Conservation (phyloP, 2,797 vertebrate species). For the Galago senegalensis region DNA sequence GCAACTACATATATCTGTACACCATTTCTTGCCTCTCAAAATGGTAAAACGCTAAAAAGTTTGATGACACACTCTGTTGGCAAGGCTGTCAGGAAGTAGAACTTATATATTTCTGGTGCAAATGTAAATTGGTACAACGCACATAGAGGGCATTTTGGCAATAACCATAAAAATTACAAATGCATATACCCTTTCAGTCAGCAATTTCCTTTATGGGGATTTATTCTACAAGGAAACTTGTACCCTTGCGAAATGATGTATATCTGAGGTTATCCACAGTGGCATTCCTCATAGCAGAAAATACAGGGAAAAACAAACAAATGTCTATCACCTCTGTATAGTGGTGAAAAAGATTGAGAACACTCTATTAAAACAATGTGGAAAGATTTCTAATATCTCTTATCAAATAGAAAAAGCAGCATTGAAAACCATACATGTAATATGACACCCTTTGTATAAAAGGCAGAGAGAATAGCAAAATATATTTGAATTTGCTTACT, state of each 20-base stretch:
- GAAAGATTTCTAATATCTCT: background rate
- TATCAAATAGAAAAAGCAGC: background rate
- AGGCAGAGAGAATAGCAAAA: background rate
- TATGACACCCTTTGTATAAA: background rate
- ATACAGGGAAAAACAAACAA: background rate
- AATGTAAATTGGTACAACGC: constrained; percentile 26
- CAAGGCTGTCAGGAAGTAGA: background rate
- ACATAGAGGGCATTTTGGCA: constrained; percentile 6
- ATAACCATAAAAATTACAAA: constrained; percentile 57
- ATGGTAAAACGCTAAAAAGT: constrained; percentile 24
- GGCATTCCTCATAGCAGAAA: constrained; percentile 3
- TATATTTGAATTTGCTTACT: background rate
- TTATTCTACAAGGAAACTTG: constrained; percentile 44
- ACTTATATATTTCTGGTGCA: background rate
- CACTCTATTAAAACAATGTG: background rate
- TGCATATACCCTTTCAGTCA: background rate
- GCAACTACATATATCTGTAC: background rate
- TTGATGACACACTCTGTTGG: background rate
- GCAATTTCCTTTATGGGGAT: constrained; percentile 26
- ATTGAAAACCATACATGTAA: background rate
- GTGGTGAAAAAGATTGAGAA: background rate
- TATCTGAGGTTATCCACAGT: background rate
- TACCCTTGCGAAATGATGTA: constrained; percentile 26
- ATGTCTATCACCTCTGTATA: background rate
- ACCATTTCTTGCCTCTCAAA: background rate